A percentile compares a stretch with the other conserved stretches of the same genome.
Conservation (phyloP, 2,888 invertebrate species). For the Chrysotoxum bicinctum region DNA sequence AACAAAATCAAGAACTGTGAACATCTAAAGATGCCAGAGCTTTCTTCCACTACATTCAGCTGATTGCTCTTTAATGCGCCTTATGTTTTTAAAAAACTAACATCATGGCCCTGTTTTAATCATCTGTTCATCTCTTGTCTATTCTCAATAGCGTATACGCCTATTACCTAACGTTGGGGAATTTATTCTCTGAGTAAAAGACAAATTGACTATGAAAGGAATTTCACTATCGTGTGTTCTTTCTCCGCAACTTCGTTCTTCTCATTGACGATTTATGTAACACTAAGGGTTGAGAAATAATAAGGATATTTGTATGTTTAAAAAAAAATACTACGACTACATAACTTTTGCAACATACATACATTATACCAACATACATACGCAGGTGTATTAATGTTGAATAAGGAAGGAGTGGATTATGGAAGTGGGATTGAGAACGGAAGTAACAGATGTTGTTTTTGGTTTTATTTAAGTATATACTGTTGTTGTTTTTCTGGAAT, state of each 20-base stretch:
- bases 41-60: too few species aligned
- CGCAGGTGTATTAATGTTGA: background rate
- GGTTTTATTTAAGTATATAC: background rate
- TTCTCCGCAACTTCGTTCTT: background rate
- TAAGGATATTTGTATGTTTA: background rate
- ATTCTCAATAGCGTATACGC: background rate
- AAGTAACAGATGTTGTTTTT: slow-evolving; percentile 39
- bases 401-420: background rate
- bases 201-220: background rate
- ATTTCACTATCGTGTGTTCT: background rate
- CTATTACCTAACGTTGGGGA: background rate
- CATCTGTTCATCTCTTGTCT: background rate
- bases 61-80: background rate
- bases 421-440: slow-evolving; percentile 25
- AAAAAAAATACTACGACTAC: background rate
- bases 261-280: background rate
- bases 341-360: background rate
- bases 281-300: background rate
- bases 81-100: background rate
- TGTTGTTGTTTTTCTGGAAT: background rate
- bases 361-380: background rate
- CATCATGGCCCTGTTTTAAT: background rate
- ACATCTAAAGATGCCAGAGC: too few species aligned
- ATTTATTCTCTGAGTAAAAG: background rate
- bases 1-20: too few species aligned